Base-by-base conservation (phyloP, 1,140 invertebrate species). In the Leptoteleia sp. region DNA sequence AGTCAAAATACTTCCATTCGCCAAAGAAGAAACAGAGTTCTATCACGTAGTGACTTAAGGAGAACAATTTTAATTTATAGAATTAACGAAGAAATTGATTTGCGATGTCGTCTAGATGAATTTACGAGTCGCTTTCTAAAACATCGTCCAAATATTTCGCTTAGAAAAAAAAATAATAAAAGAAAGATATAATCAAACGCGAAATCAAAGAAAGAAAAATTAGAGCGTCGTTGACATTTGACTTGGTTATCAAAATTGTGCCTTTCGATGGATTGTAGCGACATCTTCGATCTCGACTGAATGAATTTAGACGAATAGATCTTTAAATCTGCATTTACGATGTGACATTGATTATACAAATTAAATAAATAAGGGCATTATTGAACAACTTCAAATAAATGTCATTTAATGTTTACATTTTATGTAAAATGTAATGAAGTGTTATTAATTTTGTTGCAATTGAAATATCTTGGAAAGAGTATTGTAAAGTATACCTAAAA, bases 161-260 rank as follows among this genome's bases (percentile, higher is more conserved):
- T 50, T 61, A 38, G n/a, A 48, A 47, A 47, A 57, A 64, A 4
- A 25, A n/a, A n/a, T 22, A 5, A 22, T 3, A 22, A 22, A 22
- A 22, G 19, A 2, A 22, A 22, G 5, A 22, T 22, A 2, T 22
- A 59, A 67, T 67, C 54, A 67, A 79, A 78, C 19, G 50, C 37
- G 22, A 64, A 64, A 64, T 70, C 47, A 68, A 65, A 64, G 31
- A 27, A 13, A 12, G 17, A 13, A 5, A 19, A n/a, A 38, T 15
- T 52, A 75, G 77, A 29, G 12, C 50, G 42, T 81, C 80, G 76
- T 76, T 71, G 68, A 76, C 45, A 81, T 82, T 84, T 80, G 67
- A 84, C 82, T 84, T 84, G 79, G 81, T 86, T 87, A 85, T 87
- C 85, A 87, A 87, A 87, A 86, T 87, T 87, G 85, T 87, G 85